Evolutionary conservation across 2,797 vertebrate species (phyloP), one percentile per base, ranked within the genome.

Genomic region (Helarctos malayanus): DNA sequence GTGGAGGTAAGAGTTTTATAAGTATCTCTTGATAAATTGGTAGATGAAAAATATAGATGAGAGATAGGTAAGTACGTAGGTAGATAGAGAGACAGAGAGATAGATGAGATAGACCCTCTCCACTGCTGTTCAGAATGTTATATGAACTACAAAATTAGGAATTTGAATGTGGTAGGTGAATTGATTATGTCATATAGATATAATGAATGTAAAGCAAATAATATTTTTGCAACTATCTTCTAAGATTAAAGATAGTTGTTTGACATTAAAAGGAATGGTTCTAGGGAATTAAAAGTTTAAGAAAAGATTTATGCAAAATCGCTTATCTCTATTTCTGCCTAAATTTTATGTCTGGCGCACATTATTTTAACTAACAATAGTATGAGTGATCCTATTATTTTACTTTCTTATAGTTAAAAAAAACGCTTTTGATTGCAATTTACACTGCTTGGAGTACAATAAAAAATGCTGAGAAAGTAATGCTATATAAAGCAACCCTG

Each of bases 391-490:
- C 68, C 49, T 94, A 94, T 97, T 97, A 90, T 95, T 97, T 96
- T 86, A 63, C 61, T 97, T 95, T 87, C 75, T 95, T 91, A 23
- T 73, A 84, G 65, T 95, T 97, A 97, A 97, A 98, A 98, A 96
- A 97, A 84, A 95, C 97, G 85, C n/a, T 76, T 97, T 96, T 97
- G 57, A 97, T 81, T 94, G 35, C 35, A 92, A 96, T 98, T 98
- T 78, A 81, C 76, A 87, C 91, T 93, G 95, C 84, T 97, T 97
- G 90, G 73, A 95, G 69, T 95, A 80, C 32, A 63, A 97, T 86
- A 96, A 98, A 98, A 97, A 98, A 92, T 98, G 86, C 95, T 97
- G 68, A 96, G 95, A 95, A 97, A 97, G 95, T 97, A 98, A 95
- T 93, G 94, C 21, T 96, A 65, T 84, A 89, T 96, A 96, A 96